phyloP scores from a whole-genome alignment of 2,888 invertebrate species.

The Plutella xylostella region DNA sequence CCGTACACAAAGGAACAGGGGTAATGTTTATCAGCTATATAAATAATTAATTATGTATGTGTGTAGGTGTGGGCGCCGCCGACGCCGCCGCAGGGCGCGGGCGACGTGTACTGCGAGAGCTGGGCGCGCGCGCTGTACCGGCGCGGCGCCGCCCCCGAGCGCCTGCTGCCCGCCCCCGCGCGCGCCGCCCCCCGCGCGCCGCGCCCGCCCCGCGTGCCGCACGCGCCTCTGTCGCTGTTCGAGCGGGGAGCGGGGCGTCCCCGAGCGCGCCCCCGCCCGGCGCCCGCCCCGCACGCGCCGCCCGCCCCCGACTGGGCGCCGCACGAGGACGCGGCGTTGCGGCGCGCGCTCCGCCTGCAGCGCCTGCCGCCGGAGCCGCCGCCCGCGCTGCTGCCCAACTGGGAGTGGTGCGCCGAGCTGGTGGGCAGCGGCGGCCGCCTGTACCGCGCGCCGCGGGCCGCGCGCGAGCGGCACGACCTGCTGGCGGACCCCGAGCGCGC shows the following conservation, averaged over 20 bases:
- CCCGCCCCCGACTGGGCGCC: slow-evolving; percentile 93
- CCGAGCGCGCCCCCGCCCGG: slow-evolving; percentile 80
- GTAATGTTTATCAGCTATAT: no score
- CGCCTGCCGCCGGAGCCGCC: slow-evolving; percentile 75
- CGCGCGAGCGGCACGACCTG: slow-evolving; percentile 77
- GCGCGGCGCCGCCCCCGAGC: slow-evolving; percentile 74
- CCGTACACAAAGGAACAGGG: no score
- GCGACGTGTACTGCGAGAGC: slow-evolving; percentile 91
- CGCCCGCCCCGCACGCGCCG: slow-evolving; percentile 81
- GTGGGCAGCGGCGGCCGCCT: slow-evolving; percentile 89
- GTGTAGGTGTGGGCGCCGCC: slow-evolving; percentile 99
- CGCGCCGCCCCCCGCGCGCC: slow-evolving; percentile 78
- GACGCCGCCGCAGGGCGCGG: slow-evolving; percentile 94
- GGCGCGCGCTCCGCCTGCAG: slow-evolving; percentile 83
- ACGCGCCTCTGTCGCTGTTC: slow-evolving; percentile 87
- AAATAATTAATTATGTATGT: no score
- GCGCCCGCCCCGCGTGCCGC: slow-evolving; percentile 73
- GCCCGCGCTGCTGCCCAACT: slow-evolving; percentile 92
- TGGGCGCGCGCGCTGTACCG: slow-evolving; percentile 90
- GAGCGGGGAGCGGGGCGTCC: slow-evolving; percentile 77
- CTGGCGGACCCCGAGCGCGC: slow-evolving; percentile 89
- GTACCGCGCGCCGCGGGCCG: slow-evolving; percentile 83
- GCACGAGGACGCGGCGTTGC: slow-evolving; percentile 89
- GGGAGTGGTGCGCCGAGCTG: slow-evolving; percentile 94
- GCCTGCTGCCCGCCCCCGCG: slow-evolving; percentile 82